These are phyloP conservation scores for Arothron firmamentum DNA, from an alignment of 2,113 vertebrate species.

Conservation along the genomic window DNA sequence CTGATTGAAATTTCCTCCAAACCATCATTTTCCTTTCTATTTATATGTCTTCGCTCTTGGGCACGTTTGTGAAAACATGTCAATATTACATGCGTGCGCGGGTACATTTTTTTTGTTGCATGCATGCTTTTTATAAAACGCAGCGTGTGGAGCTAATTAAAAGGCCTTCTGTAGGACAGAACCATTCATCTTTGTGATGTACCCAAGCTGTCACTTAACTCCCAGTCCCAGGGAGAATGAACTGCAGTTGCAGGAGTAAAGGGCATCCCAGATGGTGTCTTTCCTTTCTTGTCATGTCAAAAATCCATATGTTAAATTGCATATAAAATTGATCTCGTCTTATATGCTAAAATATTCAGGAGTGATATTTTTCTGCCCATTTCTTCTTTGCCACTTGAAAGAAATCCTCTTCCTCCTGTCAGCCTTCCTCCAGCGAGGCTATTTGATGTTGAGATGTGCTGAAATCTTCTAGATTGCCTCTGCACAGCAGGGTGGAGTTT, in stretches of 20 bases:
- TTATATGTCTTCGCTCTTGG: conserved; percentile 11
- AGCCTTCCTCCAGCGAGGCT: conserved; percentile 36
- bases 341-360: conserved; percentile 34
- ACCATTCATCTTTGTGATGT: conserved; percentile 72
- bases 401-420: conserved; percentile 26
- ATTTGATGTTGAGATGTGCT: conserved; percentile 46
- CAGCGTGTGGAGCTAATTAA: conserved; percentile 73
- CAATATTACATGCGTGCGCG: conserved; percentile 23
- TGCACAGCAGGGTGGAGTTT: conserved; percentile 49
- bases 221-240: conserved; percentile 58
- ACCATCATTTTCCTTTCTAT: conserved; percentile 9
- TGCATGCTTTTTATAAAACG: conserved; percentile 54
- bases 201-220: conserved; percentile 64
- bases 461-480: conserved; percentile 39
- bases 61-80: conserved; percentile 35
- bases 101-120: conserved; percentile 8
- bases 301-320: conserved; percentile 14
- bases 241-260: conserved; percentile 35
- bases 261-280: conserved; percentile 21
- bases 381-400: conserved; percentile 12
- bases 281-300: conserved; percentile 16
- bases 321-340: conserved; percentile 18
- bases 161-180: conserved; percentile 68
- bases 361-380: conserved; percentile 8
- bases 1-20: conserved; percentile 1